Conservation (phyloP, 2,113 vertebrate genomes). For the Odocoileus virginianus region DNA sequence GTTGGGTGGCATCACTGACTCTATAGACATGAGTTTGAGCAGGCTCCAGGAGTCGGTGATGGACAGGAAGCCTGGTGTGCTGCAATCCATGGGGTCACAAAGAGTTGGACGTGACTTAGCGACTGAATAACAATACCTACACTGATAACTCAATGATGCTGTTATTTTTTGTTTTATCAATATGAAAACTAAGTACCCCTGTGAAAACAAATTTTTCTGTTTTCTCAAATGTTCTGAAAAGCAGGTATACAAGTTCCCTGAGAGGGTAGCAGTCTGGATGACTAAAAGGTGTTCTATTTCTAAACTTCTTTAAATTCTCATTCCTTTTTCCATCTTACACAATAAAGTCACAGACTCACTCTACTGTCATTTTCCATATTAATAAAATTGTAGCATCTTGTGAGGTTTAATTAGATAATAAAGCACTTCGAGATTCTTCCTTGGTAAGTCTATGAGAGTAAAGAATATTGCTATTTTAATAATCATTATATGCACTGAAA, state of each 20-base stretch:
- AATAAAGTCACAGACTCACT: not conserved
- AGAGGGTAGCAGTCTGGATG: not conserved
- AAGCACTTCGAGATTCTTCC: constrained; percentile 34
- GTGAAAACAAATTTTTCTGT: not conserved
- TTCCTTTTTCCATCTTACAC: not conserved
- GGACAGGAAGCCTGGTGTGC: not conserved
- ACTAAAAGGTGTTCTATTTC: not conserved
- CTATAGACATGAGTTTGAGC: not conserved
- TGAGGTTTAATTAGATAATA: constrained; percentile 67
- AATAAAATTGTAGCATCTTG: constrained; percentile 57
- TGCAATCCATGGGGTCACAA: not conserved
- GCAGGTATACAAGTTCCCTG: not conserved
- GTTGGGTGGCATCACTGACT: not conserved
- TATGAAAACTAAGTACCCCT: not conserved
- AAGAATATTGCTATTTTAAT: constrained; percentile 28
- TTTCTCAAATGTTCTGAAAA: not conserved
- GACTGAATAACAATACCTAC: not conserved
- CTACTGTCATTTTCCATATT: constrained; percentile 23
- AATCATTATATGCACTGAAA: constrained; percentile 12
- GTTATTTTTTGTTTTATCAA: not conserved
- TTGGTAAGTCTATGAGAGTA: not conserved
- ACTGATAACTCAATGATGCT: not conserved
- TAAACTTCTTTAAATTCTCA: not conserved
- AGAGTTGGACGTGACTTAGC: not conserved
- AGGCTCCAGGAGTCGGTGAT: not conserved